Conservation (phyloP, 2,113 vertebrate species). For the Ammodytes dubius region DNA sequence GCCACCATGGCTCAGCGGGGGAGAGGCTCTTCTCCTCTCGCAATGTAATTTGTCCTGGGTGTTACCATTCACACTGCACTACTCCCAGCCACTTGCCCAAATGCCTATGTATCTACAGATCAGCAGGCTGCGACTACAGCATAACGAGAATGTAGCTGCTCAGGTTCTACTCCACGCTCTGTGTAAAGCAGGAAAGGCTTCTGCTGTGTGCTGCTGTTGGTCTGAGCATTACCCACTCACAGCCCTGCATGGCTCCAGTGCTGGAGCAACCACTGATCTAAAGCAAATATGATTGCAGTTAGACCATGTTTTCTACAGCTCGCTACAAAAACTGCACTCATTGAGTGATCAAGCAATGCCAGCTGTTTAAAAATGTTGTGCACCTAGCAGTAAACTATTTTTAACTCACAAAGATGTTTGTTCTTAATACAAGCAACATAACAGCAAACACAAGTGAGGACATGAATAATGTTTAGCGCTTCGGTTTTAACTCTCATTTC, state of each 20-base stretch:
- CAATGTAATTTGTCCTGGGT: constrained; percentile 84
- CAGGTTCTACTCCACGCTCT: constrained; percentile 75
- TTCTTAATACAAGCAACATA: constrained; percentile 27
- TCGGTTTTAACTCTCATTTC: background rate
- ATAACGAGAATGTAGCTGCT: constrained; percentile 77
- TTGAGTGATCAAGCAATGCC: constrained; percentile 57
- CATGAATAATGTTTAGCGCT: constrained; percentile 2
- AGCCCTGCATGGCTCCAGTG: constrained; percentile 19
- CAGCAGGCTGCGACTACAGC: constrained; percentile 82
- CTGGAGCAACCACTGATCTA: constrained; percentile 71
- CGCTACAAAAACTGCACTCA: constrained; percentile 58
- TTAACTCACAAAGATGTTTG: constrained; percentile 32
- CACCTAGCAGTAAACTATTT: constrained; percentile 50
- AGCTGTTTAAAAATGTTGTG: constrained; percentile 48
- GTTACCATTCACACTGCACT: constrained; percentile 83
- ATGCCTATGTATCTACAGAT: constrained; percentile 79
- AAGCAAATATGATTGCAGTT: constrained; percentile 73
- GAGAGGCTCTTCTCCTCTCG: constrained; percentile 74
- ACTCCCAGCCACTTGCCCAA: constrained; percentile 73
- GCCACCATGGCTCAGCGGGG: constrained; percentile 81
- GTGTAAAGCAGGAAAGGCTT: constrained; percentile 68
- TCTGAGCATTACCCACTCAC: constrained; percentile 63
- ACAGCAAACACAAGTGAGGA: background rate
- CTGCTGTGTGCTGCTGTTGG: constrained; percentile 58
- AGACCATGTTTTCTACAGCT: constrained; percentile 70